Conservation (phyloP, 2,113 vertebrate species). For the Hucho hucho region DNA sequence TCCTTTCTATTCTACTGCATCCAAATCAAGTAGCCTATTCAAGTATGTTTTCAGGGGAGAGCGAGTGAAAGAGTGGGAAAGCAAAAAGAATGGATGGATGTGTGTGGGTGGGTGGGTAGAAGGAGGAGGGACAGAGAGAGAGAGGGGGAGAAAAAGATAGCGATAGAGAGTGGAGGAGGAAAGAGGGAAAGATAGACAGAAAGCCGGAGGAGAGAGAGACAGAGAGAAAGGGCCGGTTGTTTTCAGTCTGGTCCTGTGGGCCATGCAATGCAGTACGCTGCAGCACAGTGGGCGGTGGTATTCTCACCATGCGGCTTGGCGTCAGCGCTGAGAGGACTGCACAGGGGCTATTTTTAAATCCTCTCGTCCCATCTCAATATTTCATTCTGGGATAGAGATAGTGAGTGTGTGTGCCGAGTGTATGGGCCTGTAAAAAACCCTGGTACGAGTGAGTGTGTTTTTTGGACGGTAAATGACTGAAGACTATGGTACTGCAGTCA, state of each 20-base stretch:
- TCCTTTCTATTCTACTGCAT: too few species aligned
- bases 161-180: not conserved
- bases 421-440: not conserved
- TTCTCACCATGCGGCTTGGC: not conserved
- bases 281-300: not conserved
- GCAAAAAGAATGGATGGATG: not conserved
- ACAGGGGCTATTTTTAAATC: not conserved
- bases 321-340: not conserved
- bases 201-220: not conserved
- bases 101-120: not conserved
- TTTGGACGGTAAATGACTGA: too few species aligned
- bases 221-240: not conserved
- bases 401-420: not conserved
- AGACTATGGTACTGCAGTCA: too few species aligned
- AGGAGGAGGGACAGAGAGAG: not conserved
- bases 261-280: not conserved
- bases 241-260: not conserved
- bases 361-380: constrained; percentile 1
- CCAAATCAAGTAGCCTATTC: not conserved
- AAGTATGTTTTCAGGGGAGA: not conserved
- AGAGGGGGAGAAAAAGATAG: not conserved
- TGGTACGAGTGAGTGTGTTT: not conserved
- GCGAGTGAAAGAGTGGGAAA: not conserved
- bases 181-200: not conserved
- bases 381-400: not conserved